Base-by-base conservation (phyloP, 2,888 invertebrate species). In the Aphelenchoides bicaudatus region DNA sequence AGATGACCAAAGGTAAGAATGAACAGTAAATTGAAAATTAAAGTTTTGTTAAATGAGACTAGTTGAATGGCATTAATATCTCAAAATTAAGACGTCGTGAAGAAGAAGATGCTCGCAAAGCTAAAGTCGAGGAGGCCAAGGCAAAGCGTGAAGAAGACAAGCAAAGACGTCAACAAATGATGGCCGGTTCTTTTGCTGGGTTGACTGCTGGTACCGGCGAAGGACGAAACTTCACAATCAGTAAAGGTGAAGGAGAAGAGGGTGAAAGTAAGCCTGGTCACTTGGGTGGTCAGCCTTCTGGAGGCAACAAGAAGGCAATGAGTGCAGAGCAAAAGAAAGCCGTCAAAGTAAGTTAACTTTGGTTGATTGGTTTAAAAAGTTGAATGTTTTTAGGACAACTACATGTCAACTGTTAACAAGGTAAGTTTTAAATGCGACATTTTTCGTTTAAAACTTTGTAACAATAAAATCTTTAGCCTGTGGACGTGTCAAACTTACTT, bases 41-140 rank as follows among this genome's bases (percentile, higher is more conserved):
- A n/a, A n/a, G n/a, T n/a, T n/a, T n/a, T n/a, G n/a, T n/a, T n/a
- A n/a, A n/a, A n/a, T n/a, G n/a, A n/a, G n/a, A n/a, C n/a, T n/a
- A n/a, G n/a, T n/a, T n/a, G 52, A 8, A n/a, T 19, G 2, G 23
- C n/a, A 58, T 8, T 16, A 21, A 43, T 37, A n/a, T 46, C n/a
- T 3, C 23, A 1, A 6, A 4, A 56, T 48, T 34, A 70, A 65
- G 75, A 75, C 51, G 75, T 73, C n/a, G 70, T 74, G 25, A 74
- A 75, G 61, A 60, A 57, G 66, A 73, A 78, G 78, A 78, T 78
- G 78, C 70, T 73, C 56, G 53, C n/a, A n/a, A n/a, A n/a, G n/a
- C n/a, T n/a, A n/a, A n/a, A n/a, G 27, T 23, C 43, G 27, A 1
- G 3, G 16, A 27, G 23, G 43, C 25, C n/a, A 64, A 67, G 37